phyloP scores from a whole-genome alignment of 2,888 invertebrate genomes.

The Suillia variegata region DNA sequence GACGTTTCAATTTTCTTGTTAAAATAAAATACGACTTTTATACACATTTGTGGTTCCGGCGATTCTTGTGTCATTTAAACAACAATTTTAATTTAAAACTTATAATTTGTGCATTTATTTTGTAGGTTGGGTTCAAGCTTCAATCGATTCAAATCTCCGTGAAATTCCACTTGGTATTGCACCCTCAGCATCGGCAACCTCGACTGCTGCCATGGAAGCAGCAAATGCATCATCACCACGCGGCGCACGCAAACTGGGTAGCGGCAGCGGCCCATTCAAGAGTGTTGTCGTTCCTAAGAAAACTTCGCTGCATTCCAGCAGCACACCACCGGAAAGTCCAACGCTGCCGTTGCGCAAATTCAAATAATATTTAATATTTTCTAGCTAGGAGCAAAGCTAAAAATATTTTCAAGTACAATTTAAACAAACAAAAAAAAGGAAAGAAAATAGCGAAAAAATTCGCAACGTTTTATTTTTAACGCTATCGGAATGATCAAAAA shows the following conservation, averaged over 20 bases:
- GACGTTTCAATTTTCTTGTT: too few relatives aligned
- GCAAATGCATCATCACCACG: slow-evolving; percentile 56
- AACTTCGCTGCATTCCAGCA: slow-evolving; percentile 38
- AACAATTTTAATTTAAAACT: neutral
- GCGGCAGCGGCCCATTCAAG: slow-evolving; percentile 58
- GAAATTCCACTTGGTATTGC: slow-evolving; percentile 45
- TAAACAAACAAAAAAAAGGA: neutral
- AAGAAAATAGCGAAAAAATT: neutral
- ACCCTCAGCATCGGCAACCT: slow-evolving; percentile 50
- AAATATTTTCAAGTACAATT: too few relatives aligned
- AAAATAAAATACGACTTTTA: neutral
- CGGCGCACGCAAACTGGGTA: slow-evolving; percentile 51
- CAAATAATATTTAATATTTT: slow-evolving; percentile 47
- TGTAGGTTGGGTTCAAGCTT: slow-evolving; percentile 59
- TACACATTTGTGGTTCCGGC: neutral
- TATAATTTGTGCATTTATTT: too few relatives aligned
- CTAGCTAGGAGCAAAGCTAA: slow-evolving; percentile 22
- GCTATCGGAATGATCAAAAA: neutral
- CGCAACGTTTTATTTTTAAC: neutral
- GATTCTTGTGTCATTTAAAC: too few relatives aligned
- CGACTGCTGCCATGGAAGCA: slow-evolving; percentile 54
- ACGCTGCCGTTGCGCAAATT: slow-evolving; percentile 58
- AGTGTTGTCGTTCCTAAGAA: slow-evolving; percentile 53
- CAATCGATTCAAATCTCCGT: slow-evolving; percentile 49
- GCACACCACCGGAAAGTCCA: slow-evolving; percentile 54